phyloP scores from a whole-genome alignment of 2,888 invertebrate species.

The Meiosimyza platycephala region DNA sequence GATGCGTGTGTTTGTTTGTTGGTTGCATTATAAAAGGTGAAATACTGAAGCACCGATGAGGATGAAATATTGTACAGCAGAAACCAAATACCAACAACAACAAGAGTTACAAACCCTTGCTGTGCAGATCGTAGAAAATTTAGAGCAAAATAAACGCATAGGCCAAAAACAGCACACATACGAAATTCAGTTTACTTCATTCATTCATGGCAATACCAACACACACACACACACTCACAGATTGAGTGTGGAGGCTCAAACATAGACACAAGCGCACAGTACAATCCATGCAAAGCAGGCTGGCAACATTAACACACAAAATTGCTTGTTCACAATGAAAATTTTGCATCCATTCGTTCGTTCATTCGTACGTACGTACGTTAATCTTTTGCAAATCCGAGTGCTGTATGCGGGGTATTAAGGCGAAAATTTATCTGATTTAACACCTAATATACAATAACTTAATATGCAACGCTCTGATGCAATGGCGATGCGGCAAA shows the following conservation, averaged over 20 bases:
- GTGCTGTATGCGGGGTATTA: constrained; percentile 69
- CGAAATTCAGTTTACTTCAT: background rate
- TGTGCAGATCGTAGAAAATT: constrained; percentile 11
- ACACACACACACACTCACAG: background rate
- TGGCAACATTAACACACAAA: background rate
- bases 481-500: constrained; percentile 35
- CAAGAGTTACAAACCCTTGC: constrained; percentile 12
- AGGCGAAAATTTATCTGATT: constrained; percentile 69
- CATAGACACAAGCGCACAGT: background rate
- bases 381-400: constrained; percentile 68
- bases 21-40: constrained; percentile 7
- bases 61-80: constrained; percentile 18
- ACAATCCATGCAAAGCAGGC: background rate
- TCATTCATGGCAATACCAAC: background rate
- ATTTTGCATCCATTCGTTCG: background rate
- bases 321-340: constrained; percentile 9
- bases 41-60: constrained; percentile 5
- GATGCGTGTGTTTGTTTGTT: too few species aligned
- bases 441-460: constrained; percentile 70
- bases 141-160: constrained; percentile 17
- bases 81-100: constrained; percentile 21
- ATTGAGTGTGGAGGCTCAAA: background rate
- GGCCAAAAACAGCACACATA: constrained; percentile 4
- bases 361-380: constrained; percentile 50
- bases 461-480: constrained; percentile 64